Evolutionary conservation across 2,797 vertebrate species (phyloP).

Genomic region (Xerus rutilus): DNA sequence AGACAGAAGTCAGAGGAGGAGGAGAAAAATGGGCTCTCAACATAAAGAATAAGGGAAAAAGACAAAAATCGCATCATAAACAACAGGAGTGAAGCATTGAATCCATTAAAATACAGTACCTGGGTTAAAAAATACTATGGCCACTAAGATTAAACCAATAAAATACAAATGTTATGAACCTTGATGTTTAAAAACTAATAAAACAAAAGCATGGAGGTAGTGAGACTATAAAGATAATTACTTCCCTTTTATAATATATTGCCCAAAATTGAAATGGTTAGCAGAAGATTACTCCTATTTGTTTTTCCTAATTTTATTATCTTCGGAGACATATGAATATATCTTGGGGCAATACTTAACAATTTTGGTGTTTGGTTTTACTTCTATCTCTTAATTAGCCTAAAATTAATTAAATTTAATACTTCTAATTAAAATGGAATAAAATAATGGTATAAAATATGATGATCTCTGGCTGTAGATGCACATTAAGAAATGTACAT

Average conservation of each 20-base stretch:
- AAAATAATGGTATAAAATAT: background rate
- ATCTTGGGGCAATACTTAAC: background rate
- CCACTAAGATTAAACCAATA: background rate
- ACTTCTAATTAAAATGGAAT: slow-evolving; percentile 46
- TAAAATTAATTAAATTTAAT: slow-evolving; percentile 58
- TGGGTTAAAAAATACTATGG: background rate
- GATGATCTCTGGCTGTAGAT: slow-evolving; percentile 35
- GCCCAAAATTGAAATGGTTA: background rate
- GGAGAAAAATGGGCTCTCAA: background rate
- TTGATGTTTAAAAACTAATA: slow-evolving; percentile 34
- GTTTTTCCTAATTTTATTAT: background rate
- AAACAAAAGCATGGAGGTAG: background rate
- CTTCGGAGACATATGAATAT: slow-evolving; percentile 1
- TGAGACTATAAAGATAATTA: background rate
- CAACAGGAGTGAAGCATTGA: background rate
- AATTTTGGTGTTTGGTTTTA: background rate
- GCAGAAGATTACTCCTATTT: background rate
- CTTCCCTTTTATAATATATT: background rate
- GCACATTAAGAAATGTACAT: slow-evolving; percentile 18
- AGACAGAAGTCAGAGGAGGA: background rate
- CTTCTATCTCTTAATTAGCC: slow-evolving; percentile 23
- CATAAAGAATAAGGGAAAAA: background rate
- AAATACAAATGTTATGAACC: background rate
- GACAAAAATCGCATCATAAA: background rate
- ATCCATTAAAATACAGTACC: background rate